Evolutionary conservation across 2,797 vertebrate species (phyloP), one percentile per base, ranked within the genome.

Genomic region (Anguilla obscura): DNA sequence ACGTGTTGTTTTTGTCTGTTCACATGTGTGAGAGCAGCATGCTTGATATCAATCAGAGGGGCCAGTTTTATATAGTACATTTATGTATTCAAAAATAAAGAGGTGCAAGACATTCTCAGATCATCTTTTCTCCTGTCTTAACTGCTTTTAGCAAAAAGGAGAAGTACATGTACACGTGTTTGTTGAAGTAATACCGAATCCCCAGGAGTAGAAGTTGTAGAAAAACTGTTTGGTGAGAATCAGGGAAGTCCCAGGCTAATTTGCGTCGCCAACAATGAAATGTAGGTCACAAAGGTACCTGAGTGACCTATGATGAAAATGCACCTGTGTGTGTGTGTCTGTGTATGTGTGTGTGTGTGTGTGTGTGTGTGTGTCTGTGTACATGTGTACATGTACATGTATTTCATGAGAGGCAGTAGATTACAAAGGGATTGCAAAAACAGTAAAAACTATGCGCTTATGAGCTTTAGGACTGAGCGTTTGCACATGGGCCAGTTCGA

Each of bases 1-100:
- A 36, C 63, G 54, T 82, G 66, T 86, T 87, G 84, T 86, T 86
- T 85, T 24, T 27, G 60, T 48, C 36, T 86, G 16, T 63, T 40
- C 33, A 85, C 7, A 7, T 33, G 0, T 54, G 45, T 36, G 3
- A 21, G 69, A 71, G 63, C 63, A 69, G 63, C n/a, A 69, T 0
- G 9, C 6, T 2, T 69, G 63, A 9, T 27, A 27, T n/a, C 60
- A 63, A 63, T 63, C 63, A 69, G 24, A 58, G 3, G n/a, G 24
- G 63, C 16, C 63, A 69, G n/a, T 69, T 69, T 69, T 69, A 69
- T 9, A 36, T 79, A 9, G 30, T 33, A 76, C 30, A 76, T 79
- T 79, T 40, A 45, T 8, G 33, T 7, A 0, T 1, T 45, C 12
- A 45, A 79, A 45, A 45, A 18, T 16, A 45, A 45, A 82, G 79